Evolutionary conservation across 2,888 invertebrate species (phyloP).

Genomic region (Xanthorhoe spadicearia): DNA sequence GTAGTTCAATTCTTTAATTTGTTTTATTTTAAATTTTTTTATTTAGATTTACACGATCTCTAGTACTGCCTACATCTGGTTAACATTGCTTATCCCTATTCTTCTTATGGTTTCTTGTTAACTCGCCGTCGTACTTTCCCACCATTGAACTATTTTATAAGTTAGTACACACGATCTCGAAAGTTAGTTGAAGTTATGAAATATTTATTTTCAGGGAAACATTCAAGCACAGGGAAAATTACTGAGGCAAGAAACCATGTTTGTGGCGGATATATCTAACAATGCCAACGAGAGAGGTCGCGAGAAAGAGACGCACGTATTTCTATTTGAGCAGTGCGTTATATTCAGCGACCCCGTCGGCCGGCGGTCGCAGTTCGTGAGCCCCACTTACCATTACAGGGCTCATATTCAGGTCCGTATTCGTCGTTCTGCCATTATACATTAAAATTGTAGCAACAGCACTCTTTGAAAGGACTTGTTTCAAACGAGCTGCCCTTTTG

Average conservation of each 20-base stretch:
- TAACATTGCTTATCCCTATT: too few species aligned
- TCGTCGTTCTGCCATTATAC: neutral
- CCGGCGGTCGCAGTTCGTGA: slow-evolving; percentile 95
- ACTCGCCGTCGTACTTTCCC: neutral
- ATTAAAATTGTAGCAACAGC: neutral
- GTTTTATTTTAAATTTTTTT: neutral
- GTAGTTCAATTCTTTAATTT: neutral
- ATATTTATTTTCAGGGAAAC: slow-evolving; percentile 89
- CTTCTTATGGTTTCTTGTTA: too few species aligned
- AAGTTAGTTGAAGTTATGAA: neutral
- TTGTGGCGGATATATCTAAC: slow-evolving; percentile 87
- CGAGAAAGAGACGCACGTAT: slow-evolving; percentile 94
- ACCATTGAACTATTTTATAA: neutral
- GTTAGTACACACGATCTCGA: neutral
- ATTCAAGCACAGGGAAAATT: slow-evolving; percentile 98
- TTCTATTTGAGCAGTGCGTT: slow-evolving; percentile 98
- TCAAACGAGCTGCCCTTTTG: slow-evolving; percentile 7
- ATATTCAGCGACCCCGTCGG: slow-evolving; percentile 98
- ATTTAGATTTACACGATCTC: neutral
- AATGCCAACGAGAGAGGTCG: slow-evolving; percentile 64
- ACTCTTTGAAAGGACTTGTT: neutral
- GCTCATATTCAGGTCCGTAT: slow-evolving; percentile 94
- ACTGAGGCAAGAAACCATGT: slow-evolving; percentile 92
- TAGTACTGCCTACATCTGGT: too few species aligned
- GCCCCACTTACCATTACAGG: slow-evolving; percentile 97